Evolutionary conservation across 1,140 invertebrate genomes (phyloP), one percentile per base, ranked within the genome.

Genomic region (Pachyrhynchus sulphureomaculatus): DNA sequence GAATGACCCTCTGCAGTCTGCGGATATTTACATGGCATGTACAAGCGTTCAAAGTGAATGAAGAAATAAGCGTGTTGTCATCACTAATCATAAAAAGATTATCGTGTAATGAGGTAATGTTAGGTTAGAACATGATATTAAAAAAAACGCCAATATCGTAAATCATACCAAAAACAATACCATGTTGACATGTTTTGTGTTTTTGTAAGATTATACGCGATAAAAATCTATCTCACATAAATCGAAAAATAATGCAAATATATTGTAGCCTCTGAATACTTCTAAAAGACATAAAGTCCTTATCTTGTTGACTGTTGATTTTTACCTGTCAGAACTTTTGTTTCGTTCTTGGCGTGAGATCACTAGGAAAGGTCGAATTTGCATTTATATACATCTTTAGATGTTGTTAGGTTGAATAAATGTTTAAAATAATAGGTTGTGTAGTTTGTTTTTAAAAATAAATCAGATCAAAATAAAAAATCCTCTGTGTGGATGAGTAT

Each of bases 271-370:
- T 15, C 49, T 37, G 49, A 53, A 53, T 39, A 39, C 24, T 39
- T 21, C 13, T 12, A 24, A 23, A n/a, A 21, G 10, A 37, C 34
- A 53, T 53, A 53, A 53, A 53, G 24, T 39, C 17, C 49, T 20
- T n/a, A 34, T 49, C 34, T 49, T 49, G 47, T 49, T 34, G 49
- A 29, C 49, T 53, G 52, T 13, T 55, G 52, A 55, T 55, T 55
- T 55, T 55, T 55, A 55, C 52, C 52, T 55, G 52, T 55, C 52
- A 55, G 26, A 44, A 21, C 21, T 24, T 45, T 26, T 45, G 42
- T 45, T 45, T 45, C 10, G 33, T 13, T 37, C 24, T 20, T 18
- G 21, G 26, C 52, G 39, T 55, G 52, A 55, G 52, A 55, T 55
- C 39, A 55, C 32, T 55, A 37, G 42, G 26, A 55, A 55, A 55